Evolutionary conservation across 2,888 invertebrate genomes (phyloP).

Genomic region (Callyntrura guangdongensis): DNA sequence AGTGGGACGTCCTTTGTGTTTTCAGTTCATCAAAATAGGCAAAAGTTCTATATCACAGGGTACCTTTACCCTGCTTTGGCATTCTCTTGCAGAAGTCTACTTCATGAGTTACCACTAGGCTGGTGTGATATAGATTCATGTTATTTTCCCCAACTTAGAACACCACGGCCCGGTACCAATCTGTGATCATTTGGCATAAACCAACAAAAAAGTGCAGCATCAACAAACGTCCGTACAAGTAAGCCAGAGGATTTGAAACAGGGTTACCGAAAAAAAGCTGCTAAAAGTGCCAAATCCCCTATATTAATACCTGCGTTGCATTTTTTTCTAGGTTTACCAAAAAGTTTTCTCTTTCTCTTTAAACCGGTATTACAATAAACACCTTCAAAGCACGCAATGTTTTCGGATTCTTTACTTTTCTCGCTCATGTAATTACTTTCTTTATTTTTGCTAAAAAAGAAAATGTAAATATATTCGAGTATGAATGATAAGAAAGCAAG

Average conservation of each 20-base stretch:
- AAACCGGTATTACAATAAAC: constrained; percentile 2
- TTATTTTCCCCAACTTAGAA: not conserved
- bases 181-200: constrained; percentile 4
- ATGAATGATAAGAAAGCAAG: not conserved
- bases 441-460: not conserved
- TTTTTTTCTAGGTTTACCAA: not conserved
- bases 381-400: constrained; percentile 14
- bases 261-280: too few relatives aligned
- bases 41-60: not conserved
- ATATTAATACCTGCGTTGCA: not conserved
- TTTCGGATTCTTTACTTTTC: constrained; percentile 2
- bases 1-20: constrained; percentile 5
- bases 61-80: not conserved
- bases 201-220: not conserved
- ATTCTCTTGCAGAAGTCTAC: not conserved
- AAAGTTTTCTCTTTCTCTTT: not conserved
- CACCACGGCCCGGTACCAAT: not conserved
- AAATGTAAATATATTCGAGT: not conserved
- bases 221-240: not conserved
- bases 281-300: not conserved
- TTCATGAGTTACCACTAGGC: not conserved
- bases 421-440: constrained; percentile 17
- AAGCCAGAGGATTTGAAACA: not conserved
- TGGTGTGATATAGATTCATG: not conserved
- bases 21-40: not conserved